Conservation (phyloP, 2,888 invertebrate species). For the Lepidonotus clava region DNA sequence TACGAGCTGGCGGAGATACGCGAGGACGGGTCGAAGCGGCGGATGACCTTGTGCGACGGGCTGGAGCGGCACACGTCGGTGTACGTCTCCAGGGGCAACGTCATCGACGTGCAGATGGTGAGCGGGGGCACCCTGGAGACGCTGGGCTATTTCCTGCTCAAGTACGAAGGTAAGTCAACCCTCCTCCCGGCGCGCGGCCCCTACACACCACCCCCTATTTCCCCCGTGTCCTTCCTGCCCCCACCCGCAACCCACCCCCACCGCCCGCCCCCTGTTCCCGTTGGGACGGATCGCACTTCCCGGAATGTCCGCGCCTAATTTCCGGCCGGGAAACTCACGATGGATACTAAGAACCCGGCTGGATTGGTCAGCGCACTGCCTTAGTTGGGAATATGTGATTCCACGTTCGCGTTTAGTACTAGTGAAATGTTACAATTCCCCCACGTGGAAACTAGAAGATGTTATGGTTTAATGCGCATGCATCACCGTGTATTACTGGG, state of each 20-base stretch:
- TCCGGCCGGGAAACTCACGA: too few relatives aligned
- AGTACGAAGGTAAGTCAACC: constrained; percentile 53
- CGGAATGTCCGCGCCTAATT: too few relatives aligned
- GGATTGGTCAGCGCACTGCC: too few relatives aligned
- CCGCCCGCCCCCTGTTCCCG: background rate
- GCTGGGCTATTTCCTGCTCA: constrained; percentile 56
- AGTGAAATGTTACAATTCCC: too few relatives aligned
- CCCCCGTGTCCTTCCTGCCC: background rate
- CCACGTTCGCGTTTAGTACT: too few relatives aligned
- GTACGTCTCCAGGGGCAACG: constrained; percentile 27
- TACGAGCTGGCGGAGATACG: constrained; percentile 52
- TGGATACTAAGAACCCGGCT: too few relatives aligned
- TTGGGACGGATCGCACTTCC: too few relatives aligned
- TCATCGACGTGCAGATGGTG: constrained; percentile 53
- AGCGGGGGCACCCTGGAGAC: background rate
- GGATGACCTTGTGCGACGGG: constrained; percentile 48
- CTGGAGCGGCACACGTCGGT: background rate
- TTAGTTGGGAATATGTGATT: too few relatives aligned
- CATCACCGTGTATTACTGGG: too few relatives aligned
- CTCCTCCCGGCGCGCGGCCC: background rate
- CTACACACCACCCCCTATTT: background rate
- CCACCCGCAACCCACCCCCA: background rate
- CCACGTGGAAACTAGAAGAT: too few relatives aligned
- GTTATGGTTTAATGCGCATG: too few relatives aligned
- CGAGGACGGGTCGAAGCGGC: constrained; percentile 4